Conservation (phyloP, 2,113 vertebrate species). For the Carassius gibelio region DNA sequence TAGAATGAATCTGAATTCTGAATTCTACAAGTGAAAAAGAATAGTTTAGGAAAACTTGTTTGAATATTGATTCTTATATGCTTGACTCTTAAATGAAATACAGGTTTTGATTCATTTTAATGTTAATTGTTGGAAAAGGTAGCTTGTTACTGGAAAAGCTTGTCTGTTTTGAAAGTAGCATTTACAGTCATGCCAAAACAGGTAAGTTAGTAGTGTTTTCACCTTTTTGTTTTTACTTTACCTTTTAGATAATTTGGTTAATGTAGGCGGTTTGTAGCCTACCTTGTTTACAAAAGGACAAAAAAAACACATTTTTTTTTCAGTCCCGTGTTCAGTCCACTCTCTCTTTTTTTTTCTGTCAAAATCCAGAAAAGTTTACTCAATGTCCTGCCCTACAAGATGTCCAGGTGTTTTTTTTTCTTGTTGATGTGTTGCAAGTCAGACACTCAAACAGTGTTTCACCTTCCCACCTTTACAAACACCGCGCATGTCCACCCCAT, state of each 20-base stretch:
- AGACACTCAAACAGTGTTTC: constrained; percentile 29
- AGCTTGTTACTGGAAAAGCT: neutral
- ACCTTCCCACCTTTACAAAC: constrained; percentile 51
- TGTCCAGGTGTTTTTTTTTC: neutral
- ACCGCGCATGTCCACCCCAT: constrained; percentile 70
- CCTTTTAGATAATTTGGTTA: neutral
- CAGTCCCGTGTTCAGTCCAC: neutral
- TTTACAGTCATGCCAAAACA: neutral
- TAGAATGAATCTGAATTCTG: too few relatives aligned
- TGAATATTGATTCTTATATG: too few relatives aligned
- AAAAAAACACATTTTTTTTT: neutral
- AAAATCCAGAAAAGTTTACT: constrained; percentile 15
- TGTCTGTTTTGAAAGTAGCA: neutral
- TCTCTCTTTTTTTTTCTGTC: neutral
- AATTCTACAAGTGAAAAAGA: too few relatives aligned
- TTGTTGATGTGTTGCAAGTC: constrained; percentile 12
- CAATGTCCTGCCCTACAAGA: constrained; percentile 17
- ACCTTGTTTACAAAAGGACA: neutral
- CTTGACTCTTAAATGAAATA: too few relatives aligned
- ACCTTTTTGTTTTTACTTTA: neutral
- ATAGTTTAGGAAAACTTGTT: too few relatives aligned
- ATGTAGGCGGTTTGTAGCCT: neutral
- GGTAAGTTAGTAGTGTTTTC: neutral
- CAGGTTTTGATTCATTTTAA: neutral
- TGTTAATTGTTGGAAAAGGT: neutral